Evolutionary conservation across 2,113 vertebrate genomes (phyloP).

Genomic region (Sturnira hondurensis): DNA sequence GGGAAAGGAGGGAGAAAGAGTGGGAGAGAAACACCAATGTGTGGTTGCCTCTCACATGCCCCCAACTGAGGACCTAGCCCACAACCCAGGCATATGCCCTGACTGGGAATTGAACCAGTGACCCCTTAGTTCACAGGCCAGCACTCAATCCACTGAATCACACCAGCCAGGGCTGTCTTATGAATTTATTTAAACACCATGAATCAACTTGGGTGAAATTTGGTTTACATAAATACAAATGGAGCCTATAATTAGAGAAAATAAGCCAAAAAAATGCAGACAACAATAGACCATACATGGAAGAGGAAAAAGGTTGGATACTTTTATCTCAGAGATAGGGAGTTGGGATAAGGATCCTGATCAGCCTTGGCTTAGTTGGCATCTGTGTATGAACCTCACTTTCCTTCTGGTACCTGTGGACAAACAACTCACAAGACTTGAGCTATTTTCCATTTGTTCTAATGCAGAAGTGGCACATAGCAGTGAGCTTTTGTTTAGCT

Average conservation of each 20-base stretch:
- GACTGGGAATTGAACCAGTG: too few relatives aligned
- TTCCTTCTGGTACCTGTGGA: neutral
- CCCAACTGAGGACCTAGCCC: too few relatives aligned
- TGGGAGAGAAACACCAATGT: too few relatives aligned
- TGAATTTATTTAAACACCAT: neutral
- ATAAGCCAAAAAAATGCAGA: neutral
- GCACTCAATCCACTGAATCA: too few relatives aligned
- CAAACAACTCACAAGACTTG: neutral
- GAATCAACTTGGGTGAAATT: conserved; percentile 4
- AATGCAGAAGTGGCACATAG: neutral
- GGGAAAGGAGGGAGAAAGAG: too few relatives aligned
- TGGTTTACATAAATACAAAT: neutral
- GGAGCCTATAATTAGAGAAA: conserved; percentile 8
- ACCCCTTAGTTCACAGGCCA: too few relatives aligned
- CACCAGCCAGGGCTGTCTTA: too few relatives aligned
- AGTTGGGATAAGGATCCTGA: neutral
- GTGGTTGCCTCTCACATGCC: too few relatives aligned
- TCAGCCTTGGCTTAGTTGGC: neutral
- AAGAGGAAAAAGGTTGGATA: neutral
- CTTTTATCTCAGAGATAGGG: neutral
- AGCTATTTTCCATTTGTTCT: conserved; percentile 2
- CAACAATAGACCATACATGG: neutral
- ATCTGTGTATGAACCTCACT: neutral
- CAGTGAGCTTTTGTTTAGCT: neutral
- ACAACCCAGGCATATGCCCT: too few relatives aligned